Evolutionary conservation across 1,140 invertebrate species (phyloP).

Genomic region (Trinorchestia longiramus): DNA sequence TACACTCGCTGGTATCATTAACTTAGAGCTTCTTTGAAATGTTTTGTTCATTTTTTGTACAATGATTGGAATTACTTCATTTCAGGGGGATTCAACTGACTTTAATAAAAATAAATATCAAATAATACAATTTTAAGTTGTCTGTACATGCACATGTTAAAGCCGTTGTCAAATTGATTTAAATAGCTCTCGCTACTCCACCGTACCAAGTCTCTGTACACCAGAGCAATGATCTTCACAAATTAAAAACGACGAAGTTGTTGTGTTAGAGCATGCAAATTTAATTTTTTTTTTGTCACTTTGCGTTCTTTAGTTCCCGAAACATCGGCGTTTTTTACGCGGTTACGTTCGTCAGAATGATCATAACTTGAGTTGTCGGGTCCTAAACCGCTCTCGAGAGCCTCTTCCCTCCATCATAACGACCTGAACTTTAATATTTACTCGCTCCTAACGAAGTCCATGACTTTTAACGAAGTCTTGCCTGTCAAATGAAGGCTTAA

Average conservation of each 20-base stretch:
- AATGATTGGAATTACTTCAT: not conserved
- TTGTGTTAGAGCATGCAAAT: not conserved
- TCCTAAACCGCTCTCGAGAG: not conserved
- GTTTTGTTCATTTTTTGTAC: not conserved
- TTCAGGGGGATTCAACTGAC: not conserved
- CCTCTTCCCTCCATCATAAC: not conserved
- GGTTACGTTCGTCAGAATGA: not conserved
- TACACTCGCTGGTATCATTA: not conserved
- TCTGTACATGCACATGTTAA: not conserved
- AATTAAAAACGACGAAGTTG: not conserved
- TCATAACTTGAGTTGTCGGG: not conserved
- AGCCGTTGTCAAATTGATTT: not conserved
- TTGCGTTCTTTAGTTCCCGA: not conserved
- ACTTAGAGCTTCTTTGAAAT: not conserved
- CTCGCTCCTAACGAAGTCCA: conserved; percentile 4
- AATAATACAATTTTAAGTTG: not conserved
- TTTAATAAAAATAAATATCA: not conserved
- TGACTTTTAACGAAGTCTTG: conserved; percentile 23
- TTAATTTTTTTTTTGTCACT: not conserved
- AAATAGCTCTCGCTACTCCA: not conserved
- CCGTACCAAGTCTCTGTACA: not conserved
- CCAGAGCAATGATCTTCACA: not conserved
- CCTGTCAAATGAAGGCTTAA: conserved; percentile 42
- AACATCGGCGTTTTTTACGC: not conserved
- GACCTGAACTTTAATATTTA: conserved; percentile 37